These are phyloP conservation scores for Spongilla lacustris DNA, from an alignment of 37 sponge, comb jelly and placozoan genomes.

Conservation along the genomic window DNA sequence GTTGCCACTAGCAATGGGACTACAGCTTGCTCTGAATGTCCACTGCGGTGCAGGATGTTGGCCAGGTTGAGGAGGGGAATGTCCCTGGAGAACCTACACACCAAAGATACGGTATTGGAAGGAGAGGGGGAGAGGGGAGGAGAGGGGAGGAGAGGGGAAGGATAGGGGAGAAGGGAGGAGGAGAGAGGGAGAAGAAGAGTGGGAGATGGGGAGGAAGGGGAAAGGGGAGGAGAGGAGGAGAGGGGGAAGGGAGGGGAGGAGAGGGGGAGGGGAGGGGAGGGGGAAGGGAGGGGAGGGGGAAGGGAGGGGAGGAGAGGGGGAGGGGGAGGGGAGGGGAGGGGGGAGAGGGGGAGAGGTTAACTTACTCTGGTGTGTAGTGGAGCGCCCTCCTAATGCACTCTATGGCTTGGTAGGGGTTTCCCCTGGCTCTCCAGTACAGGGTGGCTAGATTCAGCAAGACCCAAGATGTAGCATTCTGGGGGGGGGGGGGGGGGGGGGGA, in stretches of 20 bases:
- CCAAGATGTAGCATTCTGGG: constrained; percentile 82
- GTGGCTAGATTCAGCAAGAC: constrained; percentile 77
- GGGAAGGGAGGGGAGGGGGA: no score
- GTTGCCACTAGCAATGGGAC: constrained; percentile 47
- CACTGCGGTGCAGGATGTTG: constrained; percentile 67
- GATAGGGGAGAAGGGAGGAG: no score
- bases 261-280: no score
- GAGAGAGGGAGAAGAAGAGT: no score
- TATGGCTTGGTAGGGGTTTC: constrained; percentile 63
- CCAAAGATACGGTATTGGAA: constrained; percentile 8
- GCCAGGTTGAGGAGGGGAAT: constrained; percentile 75
- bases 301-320: no score
- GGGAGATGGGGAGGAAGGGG: no score
- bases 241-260: no score
- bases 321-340: no score
- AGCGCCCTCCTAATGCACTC: constrained; percentile 81
- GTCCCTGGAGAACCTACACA: constrained; percentile 52
- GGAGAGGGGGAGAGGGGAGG: not conserved
- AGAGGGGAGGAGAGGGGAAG: no score
- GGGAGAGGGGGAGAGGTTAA: no score
- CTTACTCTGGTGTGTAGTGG: constrained; percentile 77
- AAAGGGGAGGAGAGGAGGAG: no score
- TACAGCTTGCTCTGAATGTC: constrained; percentile 62
- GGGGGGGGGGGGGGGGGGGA: not conserved
- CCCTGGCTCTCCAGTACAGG: constrained; percentile 88